Percentiles rank a stretch among this genome's conserved stretches.
Evolutionary conservation across 2,888 invertebrate genomes (phyloP).

Genomic region (Nephrotoma appendiculata): DNA sequence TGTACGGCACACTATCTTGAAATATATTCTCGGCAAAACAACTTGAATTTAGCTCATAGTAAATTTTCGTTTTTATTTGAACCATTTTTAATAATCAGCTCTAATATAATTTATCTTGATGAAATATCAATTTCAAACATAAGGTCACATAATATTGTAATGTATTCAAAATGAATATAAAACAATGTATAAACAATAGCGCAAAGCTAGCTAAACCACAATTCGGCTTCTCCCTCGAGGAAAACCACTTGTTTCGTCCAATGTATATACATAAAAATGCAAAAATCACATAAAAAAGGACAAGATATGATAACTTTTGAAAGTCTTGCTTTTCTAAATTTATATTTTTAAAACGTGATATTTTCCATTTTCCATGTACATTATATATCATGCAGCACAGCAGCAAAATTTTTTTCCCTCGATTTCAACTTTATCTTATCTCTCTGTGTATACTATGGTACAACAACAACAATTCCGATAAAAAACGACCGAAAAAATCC

Average conservation of each 20-base stretch:
- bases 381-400: neutral
- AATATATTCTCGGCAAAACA: too few relatives aligned
- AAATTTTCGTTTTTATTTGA: too few relatives aligned
- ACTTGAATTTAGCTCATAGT: too few relatives aligned
- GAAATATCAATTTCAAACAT: neutral
- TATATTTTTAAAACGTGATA: neutral
- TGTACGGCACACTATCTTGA: too few relatives aligned
- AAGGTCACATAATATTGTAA: neutral
- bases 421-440: neutral
- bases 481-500: neutral
- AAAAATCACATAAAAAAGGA: neutral
- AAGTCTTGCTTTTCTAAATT: neutral
- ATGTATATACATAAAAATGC: neutral
- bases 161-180: too few relatives aligned
- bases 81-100: neutral
- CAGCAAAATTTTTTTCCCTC: neutral
- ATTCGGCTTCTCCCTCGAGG: neutral
- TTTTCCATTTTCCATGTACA: neutral
- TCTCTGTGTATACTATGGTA: neutral
- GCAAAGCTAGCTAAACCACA: neutral
- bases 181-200: neutral
- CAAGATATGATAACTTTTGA: neutral
- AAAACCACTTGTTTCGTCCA: neutral
- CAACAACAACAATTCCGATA: neutral
- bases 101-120: neutral